Base-by-base conservation (phyloP, 2,113 vertebrate genomes). In the Thalassoma bifasciatum region DNA sequence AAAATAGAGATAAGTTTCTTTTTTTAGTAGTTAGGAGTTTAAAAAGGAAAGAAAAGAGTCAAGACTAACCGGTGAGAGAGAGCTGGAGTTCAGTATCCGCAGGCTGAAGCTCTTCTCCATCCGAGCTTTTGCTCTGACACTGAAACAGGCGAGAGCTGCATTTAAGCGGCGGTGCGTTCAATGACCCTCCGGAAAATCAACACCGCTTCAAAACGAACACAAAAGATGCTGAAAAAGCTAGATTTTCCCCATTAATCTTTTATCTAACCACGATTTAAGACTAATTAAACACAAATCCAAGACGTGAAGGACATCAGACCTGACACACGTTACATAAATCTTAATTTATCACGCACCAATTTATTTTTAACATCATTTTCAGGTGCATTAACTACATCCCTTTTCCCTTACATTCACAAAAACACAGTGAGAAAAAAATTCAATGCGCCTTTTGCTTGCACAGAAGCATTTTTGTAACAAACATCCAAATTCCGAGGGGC, bases 91-190 rank as follows among this genome's bases (percentile, higher is more conserved):
- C 5, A 44, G 34, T 46, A 38, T 4, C 21, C 0, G 44, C 56
- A 1, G 72, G 1, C 68, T 21, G 62, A 46, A 21, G 65, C 69
- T 6, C 44, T 8, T 82, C 65, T 66, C 23, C 79, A 59, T 72
- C 71, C 1, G 63, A 77, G 1, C 24, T 16, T n/a, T 23, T 34
- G 14, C 1, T 49, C 21, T 36, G 42, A 62, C 76, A 42, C 30
- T 38, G 10, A 44, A 57, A 17, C 14, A 54, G 50, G 38, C 0
- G 21, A 7, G 51, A 0, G 3, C 3, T 8, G 49, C 72, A 17
- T 74, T 67, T 59, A 66, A 75, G 10, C 1, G 8, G 3, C 1
- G 85, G 24, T 1, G 62, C 83, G 42, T 90, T 90, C 75, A 74
- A 0, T 0, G 63, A 54, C 34, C 3, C 26, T 42, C 0, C 40